Base-by-base conservation (phyloP, 2,888 invertebrate species). In the Microctonus hyperodae region DNA sequence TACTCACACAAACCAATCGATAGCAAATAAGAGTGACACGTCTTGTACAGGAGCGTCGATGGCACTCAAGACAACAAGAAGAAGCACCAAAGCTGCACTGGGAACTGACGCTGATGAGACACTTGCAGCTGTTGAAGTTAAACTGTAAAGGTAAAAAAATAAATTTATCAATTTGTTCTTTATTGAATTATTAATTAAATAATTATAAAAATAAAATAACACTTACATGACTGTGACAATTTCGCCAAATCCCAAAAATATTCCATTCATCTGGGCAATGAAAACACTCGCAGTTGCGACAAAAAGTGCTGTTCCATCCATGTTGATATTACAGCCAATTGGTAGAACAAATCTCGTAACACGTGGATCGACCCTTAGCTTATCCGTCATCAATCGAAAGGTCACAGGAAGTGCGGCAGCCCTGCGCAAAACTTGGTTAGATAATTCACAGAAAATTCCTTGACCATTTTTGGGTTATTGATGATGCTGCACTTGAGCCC, bases 1-100 rank as follows among this genome's bases (percentile, higher is more conserved):
- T 74, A 90, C 92, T 90, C 83, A 95, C 95, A 95, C 92, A 76
- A 95, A 91, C 95, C 95, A 95, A 80, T 95, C 95, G 57, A 95
- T 90, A 64, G 95, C 93, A 79, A 95, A 94, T 9, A 95, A 86
- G 9, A 95, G 83, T 0, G 93, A 92, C 0, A 95, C 92, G 79
- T 95, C 93, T 78, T 91, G 90, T 1, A 90, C 88, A 0, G 95
- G 94, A 16, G 92, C 92, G 78, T 94, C 92, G 61, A 95, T 91
- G 0, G 94, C 92, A 20, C 93, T 90, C 56, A 95, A 85, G 5
- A 95, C 92, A 64, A 95, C 93, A 25, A 94, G 85, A 13, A 95
- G 87, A 20, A 95, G 83, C 2, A 95, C 94, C 76, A 95, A 85
- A 0, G 94, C 94, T 0, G 95, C 95, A 73, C 93, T 93, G 0